Evolutionary conservation across 2,888 invertebrate genomes (phyloP), one percentile per base, ranked within the genome.

Genomic region (Colletes collaris): DNA sequence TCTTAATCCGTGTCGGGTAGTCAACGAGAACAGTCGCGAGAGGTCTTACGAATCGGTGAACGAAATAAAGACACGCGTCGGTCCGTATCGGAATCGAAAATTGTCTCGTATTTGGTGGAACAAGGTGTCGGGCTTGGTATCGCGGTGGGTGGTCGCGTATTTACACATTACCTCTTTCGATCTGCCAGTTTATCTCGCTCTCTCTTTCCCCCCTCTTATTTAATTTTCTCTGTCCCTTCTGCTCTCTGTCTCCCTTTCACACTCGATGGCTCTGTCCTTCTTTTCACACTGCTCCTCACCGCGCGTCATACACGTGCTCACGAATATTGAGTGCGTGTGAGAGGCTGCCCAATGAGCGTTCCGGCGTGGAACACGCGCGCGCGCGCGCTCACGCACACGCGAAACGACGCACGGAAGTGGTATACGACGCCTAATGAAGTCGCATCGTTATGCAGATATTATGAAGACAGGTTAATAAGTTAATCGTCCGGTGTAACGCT

Each of bases 81-180:
- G 56, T 46, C 68, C 62, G 64, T 69, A 58, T 68, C 76, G 46
- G 66, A 68, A 81, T 79, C 70, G 69, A 77, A 81, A 81, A 82
- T 83, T 76, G 74, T 84, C 80, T 76, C 67, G 76, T 71, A 69
- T 76, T 81, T 70, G 68, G 71, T 52, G 72, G 71, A 66, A 59
- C 69, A 83, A 75, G 84, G 87, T 82, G 83, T 77, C 69, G 83
- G 75, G 65, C 76, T 79, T 76, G 85, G 82, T 70, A 76, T 83
- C 88, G 84, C 86, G 68, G 85, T 89, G 88, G 91, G 90, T 90
- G 90, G 90, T 86, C 89, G 81, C 87, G 86, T 88, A 85, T 89
- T 89, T 84, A 86, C 87, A 88, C 87, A 87, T 84, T 86, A 86
- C 85, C 84, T 86, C 83, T 81, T 81, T 81, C 81, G 77, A 84